Conservation (phyloP, 2,113 vertebrate genomes). For the Lophius piscatorius region DNA sequence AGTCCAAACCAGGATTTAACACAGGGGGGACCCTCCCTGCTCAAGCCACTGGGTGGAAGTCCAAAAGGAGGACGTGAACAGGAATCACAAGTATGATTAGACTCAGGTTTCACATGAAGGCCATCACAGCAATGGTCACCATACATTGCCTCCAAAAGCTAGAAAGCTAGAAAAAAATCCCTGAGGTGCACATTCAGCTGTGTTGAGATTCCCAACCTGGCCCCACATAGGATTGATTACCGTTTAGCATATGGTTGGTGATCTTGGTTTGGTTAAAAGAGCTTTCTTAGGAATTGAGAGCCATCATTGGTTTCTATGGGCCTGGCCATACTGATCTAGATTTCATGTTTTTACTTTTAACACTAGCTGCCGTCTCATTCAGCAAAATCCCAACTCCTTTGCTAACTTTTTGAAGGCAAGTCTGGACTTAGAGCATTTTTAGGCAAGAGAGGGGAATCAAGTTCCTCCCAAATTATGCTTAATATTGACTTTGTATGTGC, state of each 20-base stretch:
- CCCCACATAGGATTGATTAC: slow-evolving; percentile 64
- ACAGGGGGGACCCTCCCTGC: slow-evolving; percentile 35
- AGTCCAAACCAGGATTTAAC: slow-evolving; percentile 59
- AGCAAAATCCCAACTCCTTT: slow-evolving; percentile 71
- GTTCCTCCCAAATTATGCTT: slow-evolving; percentile 67
- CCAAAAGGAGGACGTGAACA: slow-evolving; percentile 39
- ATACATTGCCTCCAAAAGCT: slow-evolving; percentile 80
- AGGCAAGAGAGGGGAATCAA: slow-evolving; percentile 72
- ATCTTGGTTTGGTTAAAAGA: slow-evolving; percentile 71
- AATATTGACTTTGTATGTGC: slow-evolving; percentile 66
- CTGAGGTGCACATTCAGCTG: slow-evolving; percentile 83
- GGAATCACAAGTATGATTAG: slow-evolving; percentile 55
- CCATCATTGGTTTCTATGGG: slow-evolving; percentile 56
- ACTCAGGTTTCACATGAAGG: slow-evolving; percentile 62
- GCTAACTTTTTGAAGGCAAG: slow-evolving; percentile 78
- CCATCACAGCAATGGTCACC: slow-evolving; percentile 78
- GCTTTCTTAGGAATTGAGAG: slow-evolving; percentile 73
- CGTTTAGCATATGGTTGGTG: slow-evolving; percentile 53
- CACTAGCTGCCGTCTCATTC: slow-evolving; percentile 76
- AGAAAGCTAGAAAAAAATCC: slow-evolving; percentile 79
- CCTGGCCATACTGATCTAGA: slow-evolving; percentile 44
- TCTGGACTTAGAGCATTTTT: slow-evolving; percentile 70
- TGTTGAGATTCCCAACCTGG: slow-evolving; percentile 74
- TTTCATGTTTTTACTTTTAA: slow-evolving; percentile 50
- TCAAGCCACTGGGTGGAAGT: slow-evolving; percentile 28